A percentile compares a stretch with the other conserved stretches of the same genome.
phyloP scores from a whole-genome alignment of 2,797 vertebrate species.

The Mareca strepera region DNA sequence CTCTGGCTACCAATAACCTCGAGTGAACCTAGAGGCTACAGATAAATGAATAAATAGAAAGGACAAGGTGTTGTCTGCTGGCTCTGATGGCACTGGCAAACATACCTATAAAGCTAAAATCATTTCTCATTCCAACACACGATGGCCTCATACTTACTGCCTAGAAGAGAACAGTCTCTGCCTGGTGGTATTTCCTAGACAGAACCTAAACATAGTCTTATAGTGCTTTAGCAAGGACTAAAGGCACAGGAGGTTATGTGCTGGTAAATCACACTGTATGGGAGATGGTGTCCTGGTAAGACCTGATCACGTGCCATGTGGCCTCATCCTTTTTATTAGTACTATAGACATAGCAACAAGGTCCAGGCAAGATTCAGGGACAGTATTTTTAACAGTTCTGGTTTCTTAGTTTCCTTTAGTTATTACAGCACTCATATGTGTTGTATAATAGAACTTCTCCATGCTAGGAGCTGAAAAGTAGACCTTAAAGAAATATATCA shows the following conservation, averaged over 20 bases:
- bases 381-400: background rate
- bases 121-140: background rate
- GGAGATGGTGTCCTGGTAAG: background rate
- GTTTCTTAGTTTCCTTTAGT: background rate
- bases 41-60: background rate
- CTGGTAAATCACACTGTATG: background rate
- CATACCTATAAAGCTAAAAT: background rate
- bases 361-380: background rate
- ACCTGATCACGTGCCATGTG: background rate
- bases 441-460: background rate
- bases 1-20: background rate
- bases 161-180: background rate
- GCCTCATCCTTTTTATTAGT: background rate
- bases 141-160: background rate
- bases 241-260: background rate
- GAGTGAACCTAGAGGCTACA: background rate
- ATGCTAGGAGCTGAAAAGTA: background rate
- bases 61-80: background rate
- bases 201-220: background rate
- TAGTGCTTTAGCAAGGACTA: background rate
- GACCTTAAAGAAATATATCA: background rate
- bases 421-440: background rate
- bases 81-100: background rate
- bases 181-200: background rate
- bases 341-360: background rate